These are phyloP conservation scores for Caenorhabditis uteleia DNA, from an alignment of 2,888 invertebrate species.

Conservation along the genomic window DNA sequence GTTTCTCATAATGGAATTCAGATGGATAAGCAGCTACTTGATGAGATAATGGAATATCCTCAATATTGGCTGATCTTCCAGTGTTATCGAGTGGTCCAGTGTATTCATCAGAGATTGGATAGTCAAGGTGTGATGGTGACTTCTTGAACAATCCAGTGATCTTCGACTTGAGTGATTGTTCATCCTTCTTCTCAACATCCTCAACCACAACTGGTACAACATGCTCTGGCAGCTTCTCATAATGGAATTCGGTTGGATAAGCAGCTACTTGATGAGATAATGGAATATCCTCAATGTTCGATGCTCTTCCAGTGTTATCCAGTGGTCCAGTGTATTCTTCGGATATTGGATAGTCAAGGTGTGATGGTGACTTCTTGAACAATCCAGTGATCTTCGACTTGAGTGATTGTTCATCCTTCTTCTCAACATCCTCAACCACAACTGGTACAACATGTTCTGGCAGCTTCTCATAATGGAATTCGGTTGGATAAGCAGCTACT, in stretches of 20 bases:
- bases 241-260: not conserved
- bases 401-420: not conserved
- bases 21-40: not conserved
- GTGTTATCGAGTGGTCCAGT: not conserved
- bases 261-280: not conserved
- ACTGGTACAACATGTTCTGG: conserved; percentile 7
- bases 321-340: conserved; percentile 28
- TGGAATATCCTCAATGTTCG: conserved; percentile 1
- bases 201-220: not conserved
- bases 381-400: conserved; percentile 1
- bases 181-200: not conserved
- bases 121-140: not conserved
- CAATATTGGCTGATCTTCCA: not conserved
- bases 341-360: conserved; percentile 26
- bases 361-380: conserved; percentile 28
- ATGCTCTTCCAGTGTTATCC: conserved; percentile 14
- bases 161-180: not conserved
- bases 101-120: not conserved
- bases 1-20: not conserved
- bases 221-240: conserved; percentile 1
- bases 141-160: conserved; percentile 1
- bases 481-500: conserved; percentile 30
- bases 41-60: not conserved
- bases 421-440: conserved; percentile 2
- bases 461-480: conserved; percentile 23